These are phyloP conservation scores for Dasyornis broadbenti DNA, from an alignment of 2,113 vertebrate genomes.

Conservation along the genomic window DNA sequence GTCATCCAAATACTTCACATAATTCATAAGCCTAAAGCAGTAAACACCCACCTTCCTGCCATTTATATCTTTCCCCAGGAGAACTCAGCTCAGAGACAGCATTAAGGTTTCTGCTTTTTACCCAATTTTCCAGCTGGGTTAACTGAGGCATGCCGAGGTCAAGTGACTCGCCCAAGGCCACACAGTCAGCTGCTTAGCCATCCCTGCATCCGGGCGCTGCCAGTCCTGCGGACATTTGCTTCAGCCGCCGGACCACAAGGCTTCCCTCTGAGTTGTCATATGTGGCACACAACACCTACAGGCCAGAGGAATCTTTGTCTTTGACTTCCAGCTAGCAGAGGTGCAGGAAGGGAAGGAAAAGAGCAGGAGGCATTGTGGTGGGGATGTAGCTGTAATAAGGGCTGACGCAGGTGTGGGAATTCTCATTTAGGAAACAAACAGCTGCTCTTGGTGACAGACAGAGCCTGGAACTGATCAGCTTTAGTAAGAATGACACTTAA, in stretches of 20 bases:
- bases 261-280: neutral
- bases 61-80: constrained; percentile 52
- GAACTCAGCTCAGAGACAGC: constrained; percentile 14
- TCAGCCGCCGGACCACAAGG: rapidly evolving
- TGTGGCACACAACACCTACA: neutral
- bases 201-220: neutral
- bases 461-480: constrained; percentile 14
- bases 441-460: constrained; percentile 22
- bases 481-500: constrained; percentile 1
- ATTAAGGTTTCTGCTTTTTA: constrained; percentile 62
- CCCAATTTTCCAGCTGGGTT: constrained; percentile 66
- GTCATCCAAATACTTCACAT: constrained; percentile 28
- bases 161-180: constrained; percentile 60
- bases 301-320: neutral
- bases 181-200: neutral
- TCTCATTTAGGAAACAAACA: constrained; percentile 50
- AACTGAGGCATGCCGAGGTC: constrained; percentile 37
- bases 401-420: constrained; percentile 13
- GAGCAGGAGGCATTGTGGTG: neutral
- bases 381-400: neutral
- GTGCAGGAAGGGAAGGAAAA: neutral
- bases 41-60: constrained; percentile 29
- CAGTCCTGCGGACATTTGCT: neutral
- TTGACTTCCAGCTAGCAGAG: neutral
- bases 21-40: constrained; percentile 44